These are phyloP conservation scores for Aspidiotus destructor DNA, from an alignment of 2,888 invertebrate genomes.

Conservation along the genomic window DNA sequence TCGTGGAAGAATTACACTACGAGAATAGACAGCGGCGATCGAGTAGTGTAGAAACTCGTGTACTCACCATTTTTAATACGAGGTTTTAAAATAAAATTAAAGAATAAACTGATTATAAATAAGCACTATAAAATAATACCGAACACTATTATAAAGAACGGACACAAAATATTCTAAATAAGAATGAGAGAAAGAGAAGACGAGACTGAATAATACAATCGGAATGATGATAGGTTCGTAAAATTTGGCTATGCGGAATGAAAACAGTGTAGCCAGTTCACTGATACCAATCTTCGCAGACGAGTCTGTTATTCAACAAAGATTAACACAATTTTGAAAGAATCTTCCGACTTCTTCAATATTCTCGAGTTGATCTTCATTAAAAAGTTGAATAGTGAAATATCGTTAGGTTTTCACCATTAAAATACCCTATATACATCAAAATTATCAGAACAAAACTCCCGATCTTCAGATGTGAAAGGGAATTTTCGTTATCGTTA, in stretches of 20 bases:
- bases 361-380: background rate
- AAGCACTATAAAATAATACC: background rate
- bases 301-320: background rate
- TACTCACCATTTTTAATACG: background rate
- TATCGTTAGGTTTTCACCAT: background rate
- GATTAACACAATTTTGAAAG: background rate
- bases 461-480: too few relatives aligned
- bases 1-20: background rate
- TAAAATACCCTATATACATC: background rate
- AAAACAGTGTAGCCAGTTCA: background rate
- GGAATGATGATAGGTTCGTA: background rate
- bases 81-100: too few relatives aligned
- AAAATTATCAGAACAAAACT: background rate
- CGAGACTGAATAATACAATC: background rate
- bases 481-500: too few relatives aligned
- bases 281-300: background rate
- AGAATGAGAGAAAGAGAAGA: background rate
- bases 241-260: background rate
- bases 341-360: too few relatives aligned
- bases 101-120: background rate
- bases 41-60: background rate
- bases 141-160: background rate
- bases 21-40: background rate
- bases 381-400: background rate
- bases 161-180: conserved; percentile 1